These are phyloP conservation scores for Uropetala carovei DNA, from an alignment of 2,888 invertebrate genomes.

Conservation along the genomic window DNA sequence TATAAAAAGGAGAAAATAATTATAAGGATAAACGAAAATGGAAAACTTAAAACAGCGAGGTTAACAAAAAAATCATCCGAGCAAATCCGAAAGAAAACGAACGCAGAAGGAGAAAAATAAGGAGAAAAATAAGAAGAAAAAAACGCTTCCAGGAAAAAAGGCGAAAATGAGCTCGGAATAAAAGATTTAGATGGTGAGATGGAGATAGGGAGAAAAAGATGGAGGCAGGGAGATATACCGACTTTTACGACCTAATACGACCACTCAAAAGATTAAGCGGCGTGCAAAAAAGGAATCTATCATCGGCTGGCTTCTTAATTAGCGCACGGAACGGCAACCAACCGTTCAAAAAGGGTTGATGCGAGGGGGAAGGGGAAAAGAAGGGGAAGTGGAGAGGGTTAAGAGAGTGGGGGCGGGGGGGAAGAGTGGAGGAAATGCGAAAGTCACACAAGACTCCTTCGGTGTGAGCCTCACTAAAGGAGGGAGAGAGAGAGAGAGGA, in stretches of 20 bases:
- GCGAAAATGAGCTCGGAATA: not conserved
- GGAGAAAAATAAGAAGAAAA: not conserved
- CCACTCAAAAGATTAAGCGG: constrained; percentile 8
- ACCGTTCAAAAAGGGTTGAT: not conserved
- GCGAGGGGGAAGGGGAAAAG: not conserved
- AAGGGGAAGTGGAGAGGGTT: not conserved
- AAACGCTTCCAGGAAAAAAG: not conserved
- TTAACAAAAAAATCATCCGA: not conserved
- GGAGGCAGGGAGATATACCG: not conserved
- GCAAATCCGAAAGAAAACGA: not conserved
- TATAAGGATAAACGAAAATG: not conserved
- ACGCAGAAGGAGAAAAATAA: not conserved
- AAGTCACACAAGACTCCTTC: not conserved
- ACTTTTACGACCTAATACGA: not conserved
- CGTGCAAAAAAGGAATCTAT: not conserved
- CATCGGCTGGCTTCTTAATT: not conserved
- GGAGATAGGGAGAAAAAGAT: not conserved
- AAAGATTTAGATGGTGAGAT: not conserved
- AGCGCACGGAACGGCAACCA: not conserved
- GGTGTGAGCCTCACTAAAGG: too few relatives aligned
- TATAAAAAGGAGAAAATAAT: not conserved
- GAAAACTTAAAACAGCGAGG: not conserved
- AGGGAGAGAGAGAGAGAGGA: not conserved
- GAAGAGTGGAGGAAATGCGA: too few relatives aligned
- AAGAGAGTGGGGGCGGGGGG: not conserved